Evolutionary conservation across 2,888 invertebrate species (phyloP).

Genomic region (Ferdinandea cuprea): DNA sequence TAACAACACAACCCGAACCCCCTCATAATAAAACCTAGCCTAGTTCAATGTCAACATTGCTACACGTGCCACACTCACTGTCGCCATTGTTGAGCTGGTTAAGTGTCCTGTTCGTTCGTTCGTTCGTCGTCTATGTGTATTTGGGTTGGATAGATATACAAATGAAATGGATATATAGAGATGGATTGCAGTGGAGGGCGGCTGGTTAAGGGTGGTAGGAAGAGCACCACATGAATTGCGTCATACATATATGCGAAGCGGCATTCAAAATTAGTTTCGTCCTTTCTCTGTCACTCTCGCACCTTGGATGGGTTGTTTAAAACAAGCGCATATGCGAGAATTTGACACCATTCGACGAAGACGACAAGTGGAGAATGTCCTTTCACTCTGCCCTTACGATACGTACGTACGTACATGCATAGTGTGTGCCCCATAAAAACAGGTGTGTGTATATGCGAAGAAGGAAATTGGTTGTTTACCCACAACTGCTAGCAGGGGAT

Average conservation of each 20-base stretch:
- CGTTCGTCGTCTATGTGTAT: conserved; percentile 53
- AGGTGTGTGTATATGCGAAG: conserved; percentile 14
- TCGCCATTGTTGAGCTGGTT: conserved; percentile 74
- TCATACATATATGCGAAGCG: conserved; percentile 60
- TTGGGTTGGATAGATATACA: conserved; percentile 27
- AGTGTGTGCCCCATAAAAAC: conserved; percentile 6
- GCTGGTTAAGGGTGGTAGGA: conserved; percentile 30
- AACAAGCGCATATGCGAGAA: conserved; percentile 45
- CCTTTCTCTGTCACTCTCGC: neutral
- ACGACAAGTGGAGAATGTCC: conserved; percentile 38
- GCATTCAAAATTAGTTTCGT: conserved; percentile 32
- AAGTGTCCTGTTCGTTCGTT: conserved; percentile 63
- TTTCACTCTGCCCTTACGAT: conserved; percentile 4
- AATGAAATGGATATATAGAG: conserved; percentile 16
- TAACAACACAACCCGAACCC: conserved; percentile 55
- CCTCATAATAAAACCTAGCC: conserved; percentile 67
- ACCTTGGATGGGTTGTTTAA: neutral
- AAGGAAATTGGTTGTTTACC: conserved; percentile 28
- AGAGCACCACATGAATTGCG: conserved; percentile 52
- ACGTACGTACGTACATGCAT: conserved; percentile 1
- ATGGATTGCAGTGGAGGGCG: conserved; percentile 33
- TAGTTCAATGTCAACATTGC: conserved; percentile 74
- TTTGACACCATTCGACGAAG: conserved; percentile 58
- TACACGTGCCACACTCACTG: conserved; percentile 74
- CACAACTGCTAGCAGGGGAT: conserved; percentile 14